These are phyloP conservation scores for Solen grandis DNA, from an alignment of 1,140 invertebrate genomes.

Conservation along the genomic window DNA sequence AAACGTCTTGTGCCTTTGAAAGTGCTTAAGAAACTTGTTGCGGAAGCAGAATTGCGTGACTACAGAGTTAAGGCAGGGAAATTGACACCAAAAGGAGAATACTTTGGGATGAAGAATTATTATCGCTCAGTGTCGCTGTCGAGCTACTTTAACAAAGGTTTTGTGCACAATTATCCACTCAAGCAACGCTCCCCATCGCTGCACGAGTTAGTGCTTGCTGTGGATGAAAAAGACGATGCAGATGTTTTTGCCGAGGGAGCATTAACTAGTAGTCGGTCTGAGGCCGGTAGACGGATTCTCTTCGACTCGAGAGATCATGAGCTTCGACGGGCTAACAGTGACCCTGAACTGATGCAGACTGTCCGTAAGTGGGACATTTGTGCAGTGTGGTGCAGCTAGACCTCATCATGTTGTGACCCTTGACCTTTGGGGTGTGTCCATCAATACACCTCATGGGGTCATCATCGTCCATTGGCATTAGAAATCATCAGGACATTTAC, in stretches of 20 bases:
- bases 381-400: not conserved
- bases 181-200: slow-evolving; percentile 14
- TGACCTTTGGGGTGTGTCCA: no score
- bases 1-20: slow-evolving; percentile 39
- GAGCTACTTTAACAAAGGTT: slow-evolving; percentile 42
- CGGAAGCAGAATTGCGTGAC: slow-evolving; percentile 40
- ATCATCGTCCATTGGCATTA: no score
- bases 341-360: not conserved
- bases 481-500: no score
- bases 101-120: slow-evolving; percentile 51
- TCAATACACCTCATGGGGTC: no score
- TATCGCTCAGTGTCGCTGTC: slow-evolving; percentile 19
- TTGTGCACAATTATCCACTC: slow-evolving; percentile 25
- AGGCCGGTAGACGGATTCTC: not conserved
- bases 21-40: slow-evolving; percentile 38
- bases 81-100: slow-evolving; percentile 53
- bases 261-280: slow-evolving; percentile 31
- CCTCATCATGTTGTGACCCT: no score
- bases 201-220: slow-evolving; percentile 16
- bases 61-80: slow-evolving; percentile 45
- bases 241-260: slow-evolving; percentile 35
- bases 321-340: slow-evolving; percentile 8
- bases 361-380: not conserved
- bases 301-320: not conserved
- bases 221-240: slow-evolving; percentile 13